phyloP scores from a whole-genome alignment of 2,113 vertebrate species.

The Diadophis punctatus region DNA sequence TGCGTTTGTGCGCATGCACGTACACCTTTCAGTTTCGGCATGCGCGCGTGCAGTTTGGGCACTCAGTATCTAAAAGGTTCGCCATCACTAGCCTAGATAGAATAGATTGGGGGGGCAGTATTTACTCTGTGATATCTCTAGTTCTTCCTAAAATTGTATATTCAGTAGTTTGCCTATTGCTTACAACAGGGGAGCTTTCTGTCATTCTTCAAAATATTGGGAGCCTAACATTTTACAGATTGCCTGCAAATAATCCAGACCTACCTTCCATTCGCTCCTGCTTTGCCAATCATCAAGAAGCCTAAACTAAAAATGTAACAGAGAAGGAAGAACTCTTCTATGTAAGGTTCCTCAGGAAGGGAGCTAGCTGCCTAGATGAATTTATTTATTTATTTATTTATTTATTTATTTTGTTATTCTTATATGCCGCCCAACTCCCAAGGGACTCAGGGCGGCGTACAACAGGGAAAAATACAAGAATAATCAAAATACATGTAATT shows the following conservation, averaged over 20 bases:
- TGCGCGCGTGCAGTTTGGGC: no score
- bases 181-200: background rate
- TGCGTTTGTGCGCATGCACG: no score
- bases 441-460: no score
- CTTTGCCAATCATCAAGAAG: background rate
- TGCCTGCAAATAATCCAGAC: background rate
- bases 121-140: background rate
- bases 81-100: background rate
- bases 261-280: background rate
- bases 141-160: background rate
- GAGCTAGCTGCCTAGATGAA: background rate
- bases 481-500: no score
- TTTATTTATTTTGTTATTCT: no score
- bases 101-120: background rate
- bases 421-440: no score
- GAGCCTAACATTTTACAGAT: background rate
- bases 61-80: no score
- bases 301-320: background rate
- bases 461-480: no score
- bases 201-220: background rate
- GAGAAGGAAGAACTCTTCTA: background rate
- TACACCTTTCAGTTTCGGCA: no score
- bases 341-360: background rate
- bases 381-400: no score
- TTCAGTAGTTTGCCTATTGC: background rate